These are phyloP conservation scores for Condylura cristata DNA, from an alignment of 2,113 vertebrate species.

Conservation along the genomic window DNA sequence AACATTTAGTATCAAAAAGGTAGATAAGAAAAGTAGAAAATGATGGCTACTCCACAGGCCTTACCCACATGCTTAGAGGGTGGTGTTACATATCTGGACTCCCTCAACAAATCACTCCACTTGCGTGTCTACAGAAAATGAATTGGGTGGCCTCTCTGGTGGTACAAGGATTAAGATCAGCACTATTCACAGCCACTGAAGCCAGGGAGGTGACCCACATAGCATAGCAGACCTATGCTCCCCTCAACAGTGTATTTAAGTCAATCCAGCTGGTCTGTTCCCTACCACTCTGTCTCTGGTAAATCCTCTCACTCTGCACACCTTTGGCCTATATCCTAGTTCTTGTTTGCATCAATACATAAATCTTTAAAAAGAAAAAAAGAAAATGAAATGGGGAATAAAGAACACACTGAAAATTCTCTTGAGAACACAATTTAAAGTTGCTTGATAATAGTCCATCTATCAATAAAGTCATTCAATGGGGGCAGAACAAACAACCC, in stretches of 20 bases:
- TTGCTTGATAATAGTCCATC: neutral
- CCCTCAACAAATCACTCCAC: neutral
- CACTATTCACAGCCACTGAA: too few species aligned
- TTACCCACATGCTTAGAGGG: neutral
- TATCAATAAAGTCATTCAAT: neutral
- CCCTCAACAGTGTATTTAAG: too few species aligned
- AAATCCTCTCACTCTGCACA: too few species aligned
- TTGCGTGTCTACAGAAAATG: neutral
- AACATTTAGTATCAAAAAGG: neutral
- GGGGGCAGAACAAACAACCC: neutral
- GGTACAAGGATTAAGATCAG: too few species aligned
- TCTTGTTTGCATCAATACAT: too few species aligned
- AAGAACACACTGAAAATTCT: neutral
- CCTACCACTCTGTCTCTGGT: too few species aligned
- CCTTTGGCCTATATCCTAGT: too few species aligned
- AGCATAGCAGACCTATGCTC: too few species aligned
- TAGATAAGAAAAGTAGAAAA: neutral
- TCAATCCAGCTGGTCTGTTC: too few species aligned
- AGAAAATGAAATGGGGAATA: neutral
- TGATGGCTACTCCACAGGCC: neutral
- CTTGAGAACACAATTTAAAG: neutral
- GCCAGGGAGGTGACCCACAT: too few species aligned
- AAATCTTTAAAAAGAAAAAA: too few species aligned
- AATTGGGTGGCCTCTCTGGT: too few species aligned
- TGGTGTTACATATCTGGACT: neutral